Base-by-base conservation (phyloP, 2,113 vertebrate species). In the Nematolebias whitei region DNA sequence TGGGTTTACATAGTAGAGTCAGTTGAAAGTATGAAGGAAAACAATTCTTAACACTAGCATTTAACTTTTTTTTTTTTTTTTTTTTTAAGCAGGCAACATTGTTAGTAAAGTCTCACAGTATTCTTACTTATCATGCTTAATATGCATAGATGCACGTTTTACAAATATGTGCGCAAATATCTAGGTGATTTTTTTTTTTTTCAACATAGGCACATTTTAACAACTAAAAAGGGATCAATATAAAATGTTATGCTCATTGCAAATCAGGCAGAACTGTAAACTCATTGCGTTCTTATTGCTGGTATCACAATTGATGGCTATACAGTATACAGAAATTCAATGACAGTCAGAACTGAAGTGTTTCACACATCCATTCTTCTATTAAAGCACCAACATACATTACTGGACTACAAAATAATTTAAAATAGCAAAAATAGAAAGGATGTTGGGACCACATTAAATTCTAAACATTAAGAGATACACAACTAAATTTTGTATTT, bases 201-300 rank as follows among this genome's bases (percentile, higher is more conserved):
- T 69, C 49, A 26, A 20, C 2, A 1, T 38, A 32, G n/a, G 2
- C 6, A 52, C 14, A 24, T 18, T 11, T 1, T n/a, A 48, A 49
- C 12, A 1, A 35, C 12, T 51, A 26, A 53, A 19, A 44, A 53
- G 29, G 12, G 1, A 55, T 22, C 12, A 4, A 12, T 4, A 5
- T 45, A 24, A 7, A 51, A 29, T 16, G 35, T 2, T 50, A 57
- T 26, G 63, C 69, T 40, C 65, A 78, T 71, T 76, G 70, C 48
- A 85, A 91, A 86, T 83, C 89, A 90, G 90, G 89, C 90, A 91
- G 77, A 90, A 87, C 82, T 85, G 85, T 41, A 65, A 56, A 69
- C 41, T 68, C 26, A 22, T 44, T 67, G 19, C 86, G 83, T 87
- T 77, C 66, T 68, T 63, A 59, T 63, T 87, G 88, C 88, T 92